Evolutionary conservation across 2,888 invertebrate species (phyloP).

Genomic region (Zygothrica quintamaculata): DNA sequence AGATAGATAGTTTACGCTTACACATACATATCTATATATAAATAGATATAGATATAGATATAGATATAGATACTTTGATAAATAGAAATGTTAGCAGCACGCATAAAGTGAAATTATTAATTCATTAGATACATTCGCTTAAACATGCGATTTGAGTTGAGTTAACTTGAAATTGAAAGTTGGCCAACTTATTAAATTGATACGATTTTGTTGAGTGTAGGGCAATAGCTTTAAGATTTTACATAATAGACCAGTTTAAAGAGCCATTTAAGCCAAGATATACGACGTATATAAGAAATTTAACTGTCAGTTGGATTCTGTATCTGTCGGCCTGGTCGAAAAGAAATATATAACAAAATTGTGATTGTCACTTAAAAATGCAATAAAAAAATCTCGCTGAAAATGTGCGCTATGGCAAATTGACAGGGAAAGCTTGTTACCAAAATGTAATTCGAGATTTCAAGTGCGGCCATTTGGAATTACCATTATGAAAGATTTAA

Average conservation of each 20-base stretch:
- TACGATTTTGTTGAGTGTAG: conserved; percentile 23
- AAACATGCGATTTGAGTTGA: conserved; percentile 40
- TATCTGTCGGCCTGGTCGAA: conserved; percentile 31
- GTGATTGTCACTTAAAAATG: conserved; percentile 77
- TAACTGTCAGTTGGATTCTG: conserved; percentile 37
- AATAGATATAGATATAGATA: not conserved
- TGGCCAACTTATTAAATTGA: conserved; percentile 21
- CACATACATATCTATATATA: conserved; percentile 14
- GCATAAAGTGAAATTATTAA: conserved; percentile 72
- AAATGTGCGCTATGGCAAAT: conserved; percentile 38
- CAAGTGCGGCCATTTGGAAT: conserved; percentile 49
- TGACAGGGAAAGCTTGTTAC: conserved; percentile 74
- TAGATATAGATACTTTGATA: conserved; percentile 7
- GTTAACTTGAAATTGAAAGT: conserved; percentile 65
- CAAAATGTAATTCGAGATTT: conserved; percentile 55
- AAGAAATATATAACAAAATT: too few species aligned
- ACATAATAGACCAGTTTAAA: conserved; percentile 32
- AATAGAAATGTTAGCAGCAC: conserved; percentile 36
- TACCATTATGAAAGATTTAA: conserved; percentile 72
- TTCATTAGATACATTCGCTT: conserved; percentile 52
- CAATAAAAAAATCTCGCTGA: conserved; percentile 66
- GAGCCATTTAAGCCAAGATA: conserved; percentile 2
- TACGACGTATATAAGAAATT: too few species aligned
- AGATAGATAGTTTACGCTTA: not conserved
- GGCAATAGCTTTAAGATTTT: conserved; percentile 19